These are phyloP conservation scores for Drosophila tripunctata DNA, from an alignment of 2,888 invertebrate species.

Conservation along the genomic window DNA sequence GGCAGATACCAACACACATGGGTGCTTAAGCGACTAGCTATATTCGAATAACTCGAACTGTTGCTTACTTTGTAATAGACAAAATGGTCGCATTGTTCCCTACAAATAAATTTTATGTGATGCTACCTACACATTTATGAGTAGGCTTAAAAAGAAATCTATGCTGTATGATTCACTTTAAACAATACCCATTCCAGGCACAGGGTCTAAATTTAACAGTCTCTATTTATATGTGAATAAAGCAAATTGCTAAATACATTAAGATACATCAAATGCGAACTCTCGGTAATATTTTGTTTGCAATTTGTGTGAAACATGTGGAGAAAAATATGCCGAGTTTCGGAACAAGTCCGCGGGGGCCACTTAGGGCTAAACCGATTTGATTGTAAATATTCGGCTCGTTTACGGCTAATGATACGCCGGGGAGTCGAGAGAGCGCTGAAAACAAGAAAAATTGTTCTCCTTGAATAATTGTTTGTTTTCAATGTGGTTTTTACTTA, in stretches of 20 bases:
- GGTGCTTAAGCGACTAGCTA: neutral
- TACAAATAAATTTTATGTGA: constrained; percentile 17
- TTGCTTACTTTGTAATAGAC: neutral
- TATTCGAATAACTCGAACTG: neutral
- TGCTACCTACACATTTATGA: neutral
- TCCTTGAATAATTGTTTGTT: neutral
- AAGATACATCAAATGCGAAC: constrained; percentile 1
- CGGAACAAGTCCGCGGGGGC: constrained; percentile 47
- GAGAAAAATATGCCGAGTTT: constrained; percentile 17
- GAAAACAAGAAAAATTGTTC: neutral
- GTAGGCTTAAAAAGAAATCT: too few species aligned
- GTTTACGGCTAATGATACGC: constrained; percentile 56
- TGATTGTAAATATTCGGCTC: constrained; percentile 61
- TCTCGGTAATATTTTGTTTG: neutral
- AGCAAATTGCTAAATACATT: constrained; percentile 4
- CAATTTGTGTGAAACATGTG: constrained; percentile 14
- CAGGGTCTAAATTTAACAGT: too few species aligned
- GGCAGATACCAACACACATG: neutral
- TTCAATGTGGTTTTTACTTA: neutral
- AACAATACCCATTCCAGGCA: too few species aligned
- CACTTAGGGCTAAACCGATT: constrained; percentile 55
- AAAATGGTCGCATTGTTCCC: constrained; percentile 14
- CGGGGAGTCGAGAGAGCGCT: constrained; percentile 34
- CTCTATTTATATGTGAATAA: too few species aligned
- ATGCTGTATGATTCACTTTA: too few species aligned